A percentile compares a stretch with the other conserved stretches of the same genome.
These are phyloP conservation scores for Clupea harengus DNA, from an alignment of 2,113 vertebrate genomes.

Conservation along the genomic window DNA sequence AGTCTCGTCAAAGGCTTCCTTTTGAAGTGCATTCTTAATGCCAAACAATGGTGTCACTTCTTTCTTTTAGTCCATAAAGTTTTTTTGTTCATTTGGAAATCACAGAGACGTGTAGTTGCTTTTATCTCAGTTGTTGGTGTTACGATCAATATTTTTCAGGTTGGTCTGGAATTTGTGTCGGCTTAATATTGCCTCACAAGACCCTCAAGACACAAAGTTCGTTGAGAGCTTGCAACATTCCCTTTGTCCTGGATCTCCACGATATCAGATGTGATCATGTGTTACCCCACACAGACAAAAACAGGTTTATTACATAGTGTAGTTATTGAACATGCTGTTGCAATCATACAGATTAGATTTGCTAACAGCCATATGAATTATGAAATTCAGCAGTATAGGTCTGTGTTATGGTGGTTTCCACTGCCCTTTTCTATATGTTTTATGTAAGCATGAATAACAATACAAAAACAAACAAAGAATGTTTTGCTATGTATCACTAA, in stretches of 20 bases:
- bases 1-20: background rate
- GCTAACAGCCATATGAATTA: background rate
- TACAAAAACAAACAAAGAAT: background rate
- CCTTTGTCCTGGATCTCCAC: background rate
- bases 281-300: background rate
- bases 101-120: background rate
- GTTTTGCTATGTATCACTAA: conserved; percentile 27
- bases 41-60: background rate
- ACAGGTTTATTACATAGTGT: background rate
- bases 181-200: background rate
- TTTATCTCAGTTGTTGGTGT: background rate
- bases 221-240: background rate
- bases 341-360: conserved; percentile 11
- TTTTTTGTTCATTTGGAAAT: background rate
- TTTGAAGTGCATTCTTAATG: background rate
- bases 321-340: background rate
- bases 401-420: background rate
- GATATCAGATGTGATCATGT: background rate
- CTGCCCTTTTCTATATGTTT: background rate
- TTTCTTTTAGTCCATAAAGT: background rate
- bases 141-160: background rate
- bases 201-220: background rate
- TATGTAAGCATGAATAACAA: background rate
- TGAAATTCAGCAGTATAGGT: background rate
- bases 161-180: background rate